Evolutionary conservation across 2,113 vertebrate genomes (phyloP), one percentile per base, ranked within the genome.

Genomic region (Phylloscopus trochilus): DNA sequence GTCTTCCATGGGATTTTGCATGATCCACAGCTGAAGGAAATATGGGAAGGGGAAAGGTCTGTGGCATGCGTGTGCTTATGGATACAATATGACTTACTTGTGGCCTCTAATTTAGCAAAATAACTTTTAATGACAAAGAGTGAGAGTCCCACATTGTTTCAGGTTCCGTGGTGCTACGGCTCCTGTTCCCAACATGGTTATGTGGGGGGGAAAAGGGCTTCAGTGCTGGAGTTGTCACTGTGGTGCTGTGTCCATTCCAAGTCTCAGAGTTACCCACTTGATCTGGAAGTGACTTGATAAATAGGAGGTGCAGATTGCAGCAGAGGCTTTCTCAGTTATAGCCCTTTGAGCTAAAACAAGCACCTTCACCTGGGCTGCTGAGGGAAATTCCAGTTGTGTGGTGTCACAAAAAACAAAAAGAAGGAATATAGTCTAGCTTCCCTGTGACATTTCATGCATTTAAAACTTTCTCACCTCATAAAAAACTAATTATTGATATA

Each of bases 1-100:
- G 37, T 86, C 75, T 93, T 94, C 67, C 10, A 6, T 85, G 59
- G 69, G 53, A 51, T 83, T 90, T 83, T 82, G 75, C 87, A 64
- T 60, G 76, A 76, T 47, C 62, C 18, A 21, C 39, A 72, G 59
- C 69, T 90, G 84, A 88, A 62, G 56, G 67, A 62, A 75, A 11
- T 82, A 64, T 7, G 6, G 3, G 63, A 82, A 84, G 41, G 27
- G 21, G 39, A 91, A 72, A 76, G n/a, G 73, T 56, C 60, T 66
- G 69, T 83, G 64, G 63, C 58, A 30, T 82, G 31, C 35, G 6
- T 62, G 55, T 79, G 47, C 79, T 80, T 92, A 64, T 77, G 59
- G 63, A 55, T 73, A 70, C 33, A 76, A 27, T 30, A 28, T 37
- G 64, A 47, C 63, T 83, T 75, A 31, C 17, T 85, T 59, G 46